Conservation (phyloP, 2,113 vertebrate genomes). For the Petrocephalus microphthalmus region DNA sequence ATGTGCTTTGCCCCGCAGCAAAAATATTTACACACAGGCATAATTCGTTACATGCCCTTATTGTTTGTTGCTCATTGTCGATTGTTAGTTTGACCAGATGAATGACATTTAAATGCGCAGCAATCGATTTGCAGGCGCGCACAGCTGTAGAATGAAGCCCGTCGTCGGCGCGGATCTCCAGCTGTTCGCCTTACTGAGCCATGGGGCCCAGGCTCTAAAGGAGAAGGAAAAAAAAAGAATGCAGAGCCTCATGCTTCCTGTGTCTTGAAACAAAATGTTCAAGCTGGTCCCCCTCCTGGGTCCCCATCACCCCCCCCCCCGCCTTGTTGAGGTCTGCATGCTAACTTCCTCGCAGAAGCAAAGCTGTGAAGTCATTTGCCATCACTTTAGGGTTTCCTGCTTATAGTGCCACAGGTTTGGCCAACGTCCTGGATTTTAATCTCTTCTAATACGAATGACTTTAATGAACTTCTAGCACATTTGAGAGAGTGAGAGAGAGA, state of each 20-base stretch:
- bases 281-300: neutral
- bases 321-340: neutral
- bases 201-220: neutral
- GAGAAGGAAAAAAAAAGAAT: neutral
- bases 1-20: neutral
- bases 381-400: neutral
- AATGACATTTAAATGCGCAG: neutral
- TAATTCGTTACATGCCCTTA: neutral
- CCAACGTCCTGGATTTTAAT: neutral
- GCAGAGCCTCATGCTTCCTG: neutral
- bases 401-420: neutral
- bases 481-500: too few relatives aligned
- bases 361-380: neutral
- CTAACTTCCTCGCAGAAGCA: neutral
- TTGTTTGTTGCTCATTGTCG: neutral
- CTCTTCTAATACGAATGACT: neutral
- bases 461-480: neutral
- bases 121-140: neutral
- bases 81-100: neutral
- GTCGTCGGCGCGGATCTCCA: neutral
- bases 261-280: constrained; percentile 5
- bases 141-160: neutral
- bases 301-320: neutral
- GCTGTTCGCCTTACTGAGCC: neutral
- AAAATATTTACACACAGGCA: neutral